These are phyloP conservation scores for Drosophila erecta DNA, from an alignment of 1,140 invertebrate genomes.

Conservation along the genomic window DNA sequence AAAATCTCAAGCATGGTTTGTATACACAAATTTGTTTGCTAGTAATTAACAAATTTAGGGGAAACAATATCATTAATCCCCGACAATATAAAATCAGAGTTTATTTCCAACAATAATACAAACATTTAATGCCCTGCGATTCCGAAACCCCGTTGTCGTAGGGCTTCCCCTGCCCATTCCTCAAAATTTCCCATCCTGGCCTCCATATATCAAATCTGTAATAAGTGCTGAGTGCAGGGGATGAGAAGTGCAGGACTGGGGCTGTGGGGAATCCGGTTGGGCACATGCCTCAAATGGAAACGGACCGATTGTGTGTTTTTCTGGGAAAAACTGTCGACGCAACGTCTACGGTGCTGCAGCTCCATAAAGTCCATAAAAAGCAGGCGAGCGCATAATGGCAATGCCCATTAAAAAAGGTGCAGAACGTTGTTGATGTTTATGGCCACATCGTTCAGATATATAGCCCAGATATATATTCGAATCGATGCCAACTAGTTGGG, in stretches of 20 bases:
- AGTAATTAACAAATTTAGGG: slow-evolving; percentile 82
- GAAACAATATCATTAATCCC: slow-evolving; percentile 81
- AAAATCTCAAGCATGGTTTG: slow-evolving; percentile 76
- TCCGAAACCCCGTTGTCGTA: slow-evolving; percentile 43
- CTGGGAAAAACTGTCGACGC: slow-evolving; percentile 80
- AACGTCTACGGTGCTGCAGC: slow-evolving; percentile 67
- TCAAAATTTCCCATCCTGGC: slow-evolving; percentile 10
- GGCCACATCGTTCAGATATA: slow-evolving; percentile 53
- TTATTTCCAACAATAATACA: slow-evolving; percentile 83
- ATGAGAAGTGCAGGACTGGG: not conserved
- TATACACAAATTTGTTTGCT: slow-evolving; percentile 81
- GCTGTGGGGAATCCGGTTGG: slow-evolving; percentile 44
- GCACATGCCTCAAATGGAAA: slow-evolving; percentile 49
- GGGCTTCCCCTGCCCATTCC: slow-evolving; percentile 32
- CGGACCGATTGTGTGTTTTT: slow-evolving; percentile 71
- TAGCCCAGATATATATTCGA: slow-evolving; percentile 14
- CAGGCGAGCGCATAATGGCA: slow-evolving; percentile 75
- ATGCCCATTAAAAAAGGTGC: slow-evolving; percentile 77
- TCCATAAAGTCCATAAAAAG: slow-evolving; percentile 59
- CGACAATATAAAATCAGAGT: slow-evolving; percentile 81
- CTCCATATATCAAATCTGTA: slow-evolving; percentile 68
- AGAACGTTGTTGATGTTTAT: slow-evolving; percentile 63
- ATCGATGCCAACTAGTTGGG: slow-evolving; percentile 2
- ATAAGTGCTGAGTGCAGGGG: slow-evolving; percentile 64
- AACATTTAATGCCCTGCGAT: slow-evolving; percentile 59